Conservation (phyloP, 2,888 invertebrate species). For the Xanthostigma xanthostigma region DNA sequence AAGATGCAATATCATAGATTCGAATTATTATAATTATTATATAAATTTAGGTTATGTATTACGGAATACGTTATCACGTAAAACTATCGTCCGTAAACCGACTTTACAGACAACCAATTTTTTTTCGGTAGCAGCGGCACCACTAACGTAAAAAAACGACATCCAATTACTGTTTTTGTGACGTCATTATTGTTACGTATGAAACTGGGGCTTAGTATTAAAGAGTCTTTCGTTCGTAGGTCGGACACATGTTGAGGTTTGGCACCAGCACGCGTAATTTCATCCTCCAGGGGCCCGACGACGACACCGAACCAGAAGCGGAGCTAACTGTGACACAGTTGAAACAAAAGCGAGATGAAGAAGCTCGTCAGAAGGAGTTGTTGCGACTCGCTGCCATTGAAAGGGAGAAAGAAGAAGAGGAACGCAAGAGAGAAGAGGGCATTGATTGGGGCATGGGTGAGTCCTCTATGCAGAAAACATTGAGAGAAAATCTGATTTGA, state of each 20-base stretch:
- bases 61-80: no score
- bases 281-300: slow-evolving; percentile 70
- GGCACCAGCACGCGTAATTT: slow-evolving; percentile 76
- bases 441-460: slow-evolving; percentile 88
- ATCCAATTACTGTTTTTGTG: no score
- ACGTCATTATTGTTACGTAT: no score
- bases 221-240: slow-evolving; percentile 23
- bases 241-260: slow-evolving; percentile 86
- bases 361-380: slow-evolving; percentile 25
- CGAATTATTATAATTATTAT: no score
- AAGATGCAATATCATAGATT: no score
- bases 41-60: no score
- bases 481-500: no score
- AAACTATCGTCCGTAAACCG: no score
- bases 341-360: slow-evolving; percentile 33
- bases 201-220: no score
- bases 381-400: slow-evolving; percentile 32
- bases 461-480: slow-evolving; percentile 9
- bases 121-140: no score
- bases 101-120: no score
- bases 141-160: no score
- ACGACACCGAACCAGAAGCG: slow-evolving; percentile 77
- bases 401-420: slow-evolving; percentile 34
- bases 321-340: slow-evolving; percentile 63
- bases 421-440: slow-evolving; percentile 46